Conservation (phyloP, 2,797 vertebrate genomes). For the Meriones psammophilus region DNA sequence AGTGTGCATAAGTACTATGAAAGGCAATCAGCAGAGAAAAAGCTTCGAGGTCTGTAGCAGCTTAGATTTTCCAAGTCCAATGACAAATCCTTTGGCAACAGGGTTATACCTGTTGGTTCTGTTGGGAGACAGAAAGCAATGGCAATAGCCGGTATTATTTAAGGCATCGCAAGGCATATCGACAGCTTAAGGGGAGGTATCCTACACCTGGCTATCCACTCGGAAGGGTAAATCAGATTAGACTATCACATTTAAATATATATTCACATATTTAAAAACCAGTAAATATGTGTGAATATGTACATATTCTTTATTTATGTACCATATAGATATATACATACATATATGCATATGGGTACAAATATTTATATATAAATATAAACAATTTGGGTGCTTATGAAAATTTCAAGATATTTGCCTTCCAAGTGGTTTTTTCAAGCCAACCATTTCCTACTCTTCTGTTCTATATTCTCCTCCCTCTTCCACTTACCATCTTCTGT, state of each 20-base stretch:
- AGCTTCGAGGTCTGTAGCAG: background rate
- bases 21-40: too few species aligned
- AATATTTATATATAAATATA: too few species aligned
- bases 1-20: too few species aligned
- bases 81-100: background rate
- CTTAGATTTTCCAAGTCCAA: background rate
- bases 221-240: background rate
- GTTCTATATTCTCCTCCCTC: too few species aligned
- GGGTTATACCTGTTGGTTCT: fast-evolving
- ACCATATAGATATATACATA: background rate
- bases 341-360: background rate
- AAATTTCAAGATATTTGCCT: background rate
- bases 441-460: background rate
- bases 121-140: background rate
- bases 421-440: background rate
- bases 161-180: background rate
- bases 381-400: background rate
- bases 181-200: background rate
- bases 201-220: background rate
- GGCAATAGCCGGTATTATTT: background rate
- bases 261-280: too few species aligned
- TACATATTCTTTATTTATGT: background rate
- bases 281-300: background rate
- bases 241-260: too few species aligned
- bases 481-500: background rate